Conservation (phyloP, 2,888 invertebrate genomes). For the Microctonus hyperodae region DNA sequence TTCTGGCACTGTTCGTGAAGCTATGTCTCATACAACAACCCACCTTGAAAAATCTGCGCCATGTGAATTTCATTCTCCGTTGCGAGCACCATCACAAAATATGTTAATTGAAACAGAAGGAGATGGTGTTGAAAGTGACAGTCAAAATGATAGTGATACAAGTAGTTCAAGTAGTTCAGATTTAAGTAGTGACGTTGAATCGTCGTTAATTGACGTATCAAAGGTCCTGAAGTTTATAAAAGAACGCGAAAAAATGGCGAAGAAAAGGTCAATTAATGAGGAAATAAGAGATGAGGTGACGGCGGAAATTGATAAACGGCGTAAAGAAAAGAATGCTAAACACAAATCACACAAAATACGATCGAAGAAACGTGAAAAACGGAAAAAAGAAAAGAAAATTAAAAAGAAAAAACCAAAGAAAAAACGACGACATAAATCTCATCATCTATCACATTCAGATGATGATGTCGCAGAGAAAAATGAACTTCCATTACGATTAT, state of each 20-base stretch:
- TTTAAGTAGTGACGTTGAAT: constrained; percentile 34
- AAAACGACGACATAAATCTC: constrained; percentile 30
- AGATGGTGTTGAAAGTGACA: constrained; percentile 14
- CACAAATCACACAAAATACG: constrained; percentile 39
- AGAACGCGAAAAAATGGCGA: constrained; percentile 55
- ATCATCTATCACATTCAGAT: constrained; percentile 17
- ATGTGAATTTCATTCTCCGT: not conserved
- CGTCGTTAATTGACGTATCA: constrained; percentile 42
- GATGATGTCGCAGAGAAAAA: constrained; percentile 11
- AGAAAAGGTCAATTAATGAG: constrained; percentile 52
- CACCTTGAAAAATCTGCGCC: not conserved
- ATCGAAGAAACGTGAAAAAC: constrained; percentile 38
- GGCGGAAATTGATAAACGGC: constrained; percentile 56
- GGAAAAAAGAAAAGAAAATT: constrained; percentile 39
- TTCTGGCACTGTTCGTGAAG: constrained; percentile 8
- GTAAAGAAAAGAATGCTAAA: constrained; percentile 47
- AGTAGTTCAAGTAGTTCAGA: constrained; percentile 35
- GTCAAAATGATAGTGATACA: constrained; percentile 25
- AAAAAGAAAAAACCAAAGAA: constrained; percentile 43
- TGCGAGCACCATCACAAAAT: not conserved
- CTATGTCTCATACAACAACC: not conserved
- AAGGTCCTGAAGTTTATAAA: constrained; percentile 57
- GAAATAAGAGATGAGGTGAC: constrained; percentile 57
- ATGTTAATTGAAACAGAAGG: not conserved
- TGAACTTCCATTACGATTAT: constrained; percentile 35